Evolutionary conservation across 1,140 invertebrate genomes (phyloP).

Genomic region (Orchesella cincta): DNA sequence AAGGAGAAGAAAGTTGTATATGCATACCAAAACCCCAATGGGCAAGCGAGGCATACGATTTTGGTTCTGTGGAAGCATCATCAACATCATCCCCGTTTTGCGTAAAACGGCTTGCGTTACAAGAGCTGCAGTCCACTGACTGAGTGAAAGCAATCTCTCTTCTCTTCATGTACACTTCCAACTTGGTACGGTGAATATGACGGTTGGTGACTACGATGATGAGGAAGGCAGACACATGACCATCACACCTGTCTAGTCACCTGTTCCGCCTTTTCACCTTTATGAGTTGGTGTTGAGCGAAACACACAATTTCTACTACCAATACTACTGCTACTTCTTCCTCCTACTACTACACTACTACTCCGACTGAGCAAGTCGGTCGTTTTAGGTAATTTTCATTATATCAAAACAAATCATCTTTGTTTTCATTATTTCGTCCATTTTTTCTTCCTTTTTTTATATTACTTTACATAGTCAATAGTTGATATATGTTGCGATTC

Average conservation of each 20-base stretch:
- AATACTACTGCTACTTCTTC: constrained; percentile 18
- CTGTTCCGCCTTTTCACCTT: background rate
- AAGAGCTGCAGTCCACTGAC: too few species aligned
- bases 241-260: constrained; percentile 12
- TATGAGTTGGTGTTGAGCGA: constrained; percentile 3
- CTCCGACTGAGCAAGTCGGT: constrained; percentile 12
- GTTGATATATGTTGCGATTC: too few species aligned
- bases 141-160: too few species aligned
- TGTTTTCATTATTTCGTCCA: background rate
- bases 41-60: too few species aligned
- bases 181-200: background rate
- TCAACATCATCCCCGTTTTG: too few species aligned
- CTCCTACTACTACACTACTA: constrained; percentile 19
- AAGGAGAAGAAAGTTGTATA: background rate
- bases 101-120: too few species aligned
- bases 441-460: background rate
- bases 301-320: constrained; percentile 1
- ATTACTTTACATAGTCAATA: background rate
- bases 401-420: constrained; percentile 24
- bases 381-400: constrained; percentile 24
- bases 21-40: too few species aligned
- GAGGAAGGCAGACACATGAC: background rate
- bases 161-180: background rate
- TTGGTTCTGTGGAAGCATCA: too few species aligned
- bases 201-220: background rate